phyloP scores from a whole-genome alignment of 2,113 vertebrate genomes.

The Pavo muticus region DNA sequence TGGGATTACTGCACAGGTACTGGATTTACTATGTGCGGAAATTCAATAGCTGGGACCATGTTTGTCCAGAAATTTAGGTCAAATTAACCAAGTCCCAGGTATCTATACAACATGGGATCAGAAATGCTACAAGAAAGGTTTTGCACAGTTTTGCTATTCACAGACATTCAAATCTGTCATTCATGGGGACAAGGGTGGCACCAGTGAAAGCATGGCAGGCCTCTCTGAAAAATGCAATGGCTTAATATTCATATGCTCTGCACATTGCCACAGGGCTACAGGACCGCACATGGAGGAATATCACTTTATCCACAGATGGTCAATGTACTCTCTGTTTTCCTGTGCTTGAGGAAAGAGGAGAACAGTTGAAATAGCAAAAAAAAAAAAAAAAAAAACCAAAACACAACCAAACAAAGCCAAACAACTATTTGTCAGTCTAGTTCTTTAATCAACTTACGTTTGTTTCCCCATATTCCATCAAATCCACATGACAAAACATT shows the following conservation, averaged over 20 bases:
- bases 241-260: not conserved
- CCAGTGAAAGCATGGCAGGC: not conserved
- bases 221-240: not conserved
- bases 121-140: not conserved
- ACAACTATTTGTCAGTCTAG: not conserved
- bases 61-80: not conserved
- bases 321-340: not conserved
- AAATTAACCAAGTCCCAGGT: not conserved
- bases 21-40: not conserved
- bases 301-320: not conserved
- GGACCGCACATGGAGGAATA: not conserved
- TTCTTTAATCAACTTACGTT: not conserved
- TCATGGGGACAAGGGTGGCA: not conserved
- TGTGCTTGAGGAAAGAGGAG: not conserved
- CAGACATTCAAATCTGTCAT: not conserved
- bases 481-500: slow-evolving; percentile 37
- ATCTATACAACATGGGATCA: not conserved
- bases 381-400: not conserved
- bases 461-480: not conserved
- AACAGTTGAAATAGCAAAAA: not conserved
- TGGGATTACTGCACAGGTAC: not conserved
- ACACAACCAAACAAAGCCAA: no score
- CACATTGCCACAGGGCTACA: not conserved
- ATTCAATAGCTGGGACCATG: not conserved
- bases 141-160: not conserved